Conservation (phyloP, 23 tunicate genomes). For the Ascidia mentula region DNA sequence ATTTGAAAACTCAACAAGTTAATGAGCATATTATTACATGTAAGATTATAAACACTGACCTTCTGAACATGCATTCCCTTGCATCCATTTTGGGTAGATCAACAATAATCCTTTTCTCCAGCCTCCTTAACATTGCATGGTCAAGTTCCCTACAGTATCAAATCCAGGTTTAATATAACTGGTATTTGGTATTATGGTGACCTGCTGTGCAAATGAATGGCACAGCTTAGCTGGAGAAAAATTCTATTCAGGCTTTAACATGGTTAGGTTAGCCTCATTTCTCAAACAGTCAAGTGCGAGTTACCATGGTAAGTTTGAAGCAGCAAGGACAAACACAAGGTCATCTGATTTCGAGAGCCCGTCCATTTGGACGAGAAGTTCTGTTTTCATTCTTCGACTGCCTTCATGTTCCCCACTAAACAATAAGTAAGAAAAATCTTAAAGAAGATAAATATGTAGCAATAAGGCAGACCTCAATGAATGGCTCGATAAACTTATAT, state of each 20-base stretch:
- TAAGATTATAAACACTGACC: slow-evolving; percentile 38
- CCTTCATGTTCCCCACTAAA: slow-evolving; percentile 94
- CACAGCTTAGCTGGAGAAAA: too few relatives aligned
- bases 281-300: too few relatives aligned
- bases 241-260: too few relatives aligned
- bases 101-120: slow-evolving; percentile 87
- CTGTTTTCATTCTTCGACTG: slow-evolving; percentile 95
- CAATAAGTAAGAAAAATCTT: too few relatives aligned
- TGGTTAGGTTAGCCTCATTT: too few relatives aligned
- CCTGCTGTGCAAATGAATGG: too few relatives aligned
- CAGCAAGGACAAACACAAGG: slow-evolving; percentile 93
- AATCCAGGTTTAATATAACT: neutral
- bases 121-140: slow-evolving; percentile 89
- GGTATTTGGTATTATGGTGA: too few relatives aligned
- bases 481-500: too few relatives aligned
- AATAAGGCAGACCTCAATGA: too few relatives aligned
- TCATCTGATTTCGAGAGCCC: slow-evolving; percentile 93
- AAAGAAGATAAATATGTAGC: too few relatives aligned
- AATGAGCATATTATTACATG: too few relatives aligned
- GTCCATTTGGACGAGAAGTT: slow-evolving; percentile 93
- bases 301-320: slow-evolving; percentile 92
- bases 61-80: slow-evolving; percentile 71
- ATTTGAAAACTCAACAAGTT: too few relatives aligned
- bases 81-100: slow-evolving; percentile 80
- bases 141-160: slow-evolving; percentile 78